Evolutionary conservation across 2,888 invertebrate genomes (phyloP).

Genomic region (Mechanitis messenoides): DNA sequence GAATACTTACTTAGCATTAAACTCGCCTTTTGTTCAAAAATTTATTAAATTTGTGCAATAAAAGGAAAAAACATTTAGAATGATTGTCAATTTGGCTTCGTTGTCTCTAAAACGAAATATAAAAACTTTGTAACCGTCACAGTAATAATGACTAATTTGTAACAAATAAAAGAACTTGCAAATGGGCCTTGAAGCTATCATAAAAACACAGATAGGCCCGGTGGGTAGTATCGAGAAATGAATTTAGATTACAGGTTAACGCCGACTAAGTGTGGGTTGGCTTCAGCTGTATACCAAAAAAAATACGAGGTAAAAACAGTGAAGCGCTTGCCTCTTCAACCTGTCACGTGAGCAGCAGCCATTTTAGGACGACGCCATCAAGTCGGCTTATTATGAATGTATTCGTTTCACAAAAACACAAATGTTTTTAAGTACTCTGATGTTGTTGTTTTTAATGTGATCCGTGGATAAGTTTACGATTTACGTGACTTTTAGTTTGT

Average conservation of each 20-base stretch:
- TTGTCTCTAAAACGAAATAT: conserved; percentile 21
- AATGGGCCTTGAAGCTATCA: conserved; percentile 72
- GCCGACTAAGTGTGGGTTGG: conserved; percentile 74
- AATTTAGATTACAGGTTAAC: conserved; percentile 77
- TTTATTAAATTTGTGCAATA: not conserved
- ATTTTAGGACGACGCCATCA: conserved; percentile 50
- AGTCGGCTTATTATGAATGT: conserved; percentile 52
- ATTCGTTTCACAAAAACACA: conserved; percentile 47
- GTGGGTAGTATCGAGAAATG: conserved; percentile 75
- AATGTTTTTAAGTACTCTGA: conserved; percentile 13
- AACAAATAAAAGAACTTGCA: conserved; percentile 71
- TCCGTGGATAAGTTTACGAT: conserved; percentile 19
- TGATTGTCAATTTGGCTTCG: conserved; percentile 13
- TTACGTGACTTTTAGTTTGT: conserved; percentile 14
- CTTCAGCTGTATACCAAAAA: conserved; percentile 71
- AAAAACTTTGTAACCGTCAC: conserved; percentile 55
- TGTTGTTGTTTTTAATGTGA: conserved; percentile 20
- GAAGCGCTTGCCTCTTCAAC: conserved; percentile 36
- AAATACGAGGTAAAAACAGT: conserved; percentile 48
- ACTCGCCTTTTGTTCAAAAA: too few relatives aligned
- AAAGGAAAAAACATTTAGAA: conserved; percentile 2
- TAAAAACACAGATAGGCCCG: conserved; percentile 71
- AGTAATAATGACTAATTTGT: conserved; percentile 74
- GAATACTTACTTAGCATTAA: too few relatives aligned
- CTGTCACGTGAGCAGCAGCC: conserved; percentile 48